Conservation (phyloP, 2,113 vertebrate genomes). For the Xenopus borealis region DNA sequence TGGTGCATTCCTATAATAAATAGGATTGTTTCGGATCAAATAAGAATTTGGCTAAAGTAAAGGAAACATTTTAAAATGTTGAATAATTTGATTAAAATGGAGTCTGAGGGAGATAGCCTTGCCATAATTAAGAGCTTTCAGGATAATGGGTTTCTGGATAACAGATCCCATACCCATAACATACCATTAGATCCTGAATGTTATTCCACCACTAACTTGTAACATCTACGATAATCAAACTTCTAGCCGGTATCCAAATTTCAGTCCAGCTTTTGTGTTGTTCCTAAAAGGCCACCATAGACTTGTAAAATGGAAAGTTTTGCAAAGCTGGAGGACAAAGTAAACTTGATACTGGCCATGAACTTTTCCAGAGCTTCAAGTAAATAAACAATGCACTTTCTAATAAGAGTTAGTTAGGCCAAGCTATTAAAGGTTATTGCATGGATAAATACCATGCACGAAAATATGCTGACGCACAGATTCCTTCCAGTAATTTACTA, state of each 20-base stretch:
- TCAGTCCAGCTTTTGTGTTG: constrained; percentile 62
- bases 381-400: constrained; percentile 71
- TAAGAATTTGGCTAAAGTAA: no score
- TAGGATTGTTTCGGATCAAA: no score
- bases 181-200: no score
- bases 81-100: no score
- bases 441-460: constrained; percentile 59
- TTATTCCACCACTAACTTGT: no score
- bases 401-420: constrained; percentile 66
- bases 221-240: not conserved
- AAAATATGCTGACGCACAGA: constrained; percentile 60
- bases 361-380: constrained; percentile 73
- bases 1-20: no score
- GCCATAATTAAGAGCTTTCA: no score
- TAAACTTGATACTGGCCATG: constrained; percentile 78
- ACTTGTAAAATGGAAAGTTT: constrained; percentile 71
- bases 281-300: constrained; percentile 69
- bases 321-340: constrained; percentile 79
- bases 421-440: constrained; percentile 68
- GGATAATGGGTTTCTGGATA: no score
- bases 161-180: no score
- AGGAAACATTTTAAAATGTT: no score
- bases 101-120: no score
- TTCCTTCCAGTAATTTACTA: constrained; percentile 42
- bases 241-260: constrained; percentile 67